Evolutionary conservation across 2,888 invertebrate genomes (phyloP).

Genomic region (Zhengitettix transpicula): DNA sequence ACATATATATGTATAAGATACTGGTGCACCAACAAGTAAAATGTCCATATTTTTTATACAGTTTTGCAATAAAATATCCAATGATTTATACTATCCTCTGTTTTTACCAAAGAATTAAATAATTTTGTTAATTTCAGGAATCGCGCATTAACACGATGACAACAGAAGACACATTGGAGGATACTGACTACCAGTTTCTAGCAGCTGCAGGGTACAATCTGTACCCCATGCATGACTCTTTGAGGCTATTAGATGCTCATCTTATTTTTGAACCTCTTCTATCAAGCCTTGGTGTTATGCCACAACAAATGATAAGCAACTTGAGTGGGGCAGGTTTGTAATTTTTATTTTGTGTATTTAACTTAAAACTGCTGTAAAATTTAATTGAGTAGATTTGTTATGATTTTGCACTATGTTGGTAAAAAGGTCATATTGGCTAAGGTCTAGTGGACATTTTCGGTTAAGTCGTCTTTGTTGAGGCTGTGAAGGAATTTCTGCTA

Average conservation of each 20-base stretch:
- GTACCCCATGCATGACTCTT: constrained; percentile 66
- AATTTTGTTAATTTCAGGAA: constrained; percentile 18
- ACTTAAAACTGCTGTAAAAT: too few relatives aligned
- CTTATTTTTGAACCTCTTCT: constrained; percentile 85
- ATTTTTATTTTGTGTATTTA: neutral
- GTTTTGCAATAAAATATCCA: too few relatives aligned
- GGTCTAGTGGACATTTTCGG: too few relatives aligned
- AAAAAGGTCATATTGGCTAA: too few relatives aligned
- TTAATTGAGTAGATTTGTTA: too few relatives aligned
- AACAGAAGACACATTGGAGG: constrained; percentile 23
- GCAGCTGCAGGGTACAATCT: constrained; percentile 38
- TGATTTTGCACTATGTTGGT: too few relatives aligned
- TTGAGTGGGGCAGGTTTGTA: constrained; percentile 4
- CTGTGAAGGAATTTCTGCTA: too few relatives aligned
- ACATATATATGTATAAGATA: too few relatives aligned
- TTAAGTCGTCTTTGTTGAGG: too few relatives aligned
- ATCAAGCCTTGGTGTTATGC: constrained; percentile 77
- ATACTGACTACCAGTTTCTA: constrained; percentile 16
- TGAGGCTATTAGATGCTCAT: constrained; percentile 78
- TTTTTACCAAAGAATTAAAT: neutral
- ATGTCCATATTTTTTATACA: too few relatives aligned
- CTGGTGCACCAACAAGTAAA: too few relatives aligned
- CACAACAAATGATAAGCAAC: constrained; percentile 52
- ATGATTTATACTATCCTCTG: too few relatives aligned
- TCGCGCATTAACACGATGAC: constrained; percentile 29